Evolutionary conservation across 2,888 invertebrate genomes (phyloP).

Genomic region (Coelogynopora nodosa): DNA sequence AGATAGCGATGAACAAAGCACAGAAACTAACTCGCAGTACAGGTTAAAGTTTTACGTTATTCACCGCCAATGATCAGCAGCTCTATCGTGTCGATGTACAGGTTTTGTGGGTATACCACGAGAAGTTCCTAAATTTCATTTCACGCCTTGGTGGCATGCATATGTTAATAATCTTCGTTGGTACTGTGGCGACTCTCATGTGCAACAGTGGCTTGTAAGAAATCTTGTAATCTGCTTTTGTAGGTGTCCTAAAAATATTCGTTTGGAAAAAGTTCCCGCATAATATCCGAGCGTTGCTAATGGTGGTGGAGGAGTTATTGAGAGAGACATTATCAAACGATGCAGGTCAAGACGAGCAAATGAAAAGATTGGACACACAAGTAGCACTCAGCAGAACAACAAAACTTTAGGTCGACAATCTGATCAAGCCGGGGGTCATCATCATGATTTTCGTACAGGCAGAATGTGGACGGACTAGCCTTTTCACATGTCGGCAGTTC

Average conservation of each 20-base stretch:
- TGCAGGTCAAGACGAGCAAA: not conserved
- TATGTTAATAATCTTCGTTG: not conserved
- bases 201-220: not conserved
- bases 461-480: too few species aligned
- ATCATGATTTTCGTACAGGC: too few species aligned
- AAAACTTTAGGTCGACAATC: not conserved
- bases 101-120: too few species aligned
- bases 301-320: not conserved
- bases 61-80: too few species aligned
- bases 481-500: too few species aligned
- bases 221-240: not conserved
- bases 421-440: not conserved
- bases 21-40: too few species aligned
- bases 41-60: too few species aligned
- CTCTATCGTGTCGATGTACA: too few species aligned
- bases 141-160: too few species aligned
- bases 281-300: not conserved
- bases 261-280: not conserved
- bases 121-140: too few species aligned
- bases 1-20: too few species aligned
- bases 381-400: too few species aligned
- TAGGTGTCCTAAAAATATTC: not conserved
- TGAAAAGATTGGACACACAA: not conserved
- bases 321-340: not conserved
- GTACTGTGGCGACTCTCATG: not conserved